Evolutionary conservation across 2,888 invertebrate genomes (phyloP).

Genomic region (Drosophila aldrichi): DNA sequence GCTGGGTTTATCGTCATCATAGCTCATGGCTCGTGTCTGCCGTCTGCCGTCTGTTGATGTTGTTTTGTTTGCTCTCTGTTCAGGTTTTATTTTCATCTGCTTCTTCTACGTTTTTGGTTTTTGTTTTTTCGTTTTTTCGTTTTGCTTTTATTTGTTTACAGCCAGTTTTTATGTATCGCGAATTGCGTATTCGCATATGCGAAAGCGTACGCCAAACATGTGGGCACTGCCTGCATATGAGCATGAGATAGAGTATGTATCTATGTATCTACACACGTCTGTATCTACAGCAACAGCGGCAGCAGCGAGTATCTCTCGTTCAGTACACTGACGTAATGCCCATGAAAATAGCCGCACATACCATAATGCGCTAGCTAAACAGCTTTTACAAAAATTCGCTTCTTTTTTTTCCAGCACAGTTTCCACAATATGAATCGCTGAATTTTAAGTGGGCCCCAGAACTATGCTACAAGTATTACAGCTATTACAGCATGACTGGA

Average conservation of each 20-base stretch:
- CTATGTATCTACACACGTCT: neutral
- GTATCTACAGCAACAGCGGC: neutral
- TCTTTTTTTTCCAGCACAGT: conserved; percentile 15
- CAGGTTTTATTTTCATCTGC: neutral
- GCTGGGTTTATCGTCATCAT: conserved; percentile 37
- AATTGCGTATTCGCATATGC: conserved; percentile 58
- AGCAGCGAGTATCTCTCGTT: conserved; percentile 10
- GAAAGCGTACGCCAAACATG: conserved; percentile 51
- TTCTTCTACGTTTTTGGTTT: neutral
- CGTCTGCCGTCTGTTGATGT: conserved; percentile 32
- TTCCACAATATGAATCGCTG: conserved; percentile 33
- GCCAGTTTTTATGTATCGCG: conserved; percentile 55
- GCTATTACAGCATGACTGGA: conserved; percentile 12
- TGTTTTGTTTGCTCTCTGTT: conserved; percentile 35
- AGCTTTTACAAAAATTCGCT: conserved; percentile 29
- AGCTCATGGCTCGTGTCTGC: conserved; percentile 12
- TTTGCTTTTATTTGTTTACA: conserved; percentile 53
- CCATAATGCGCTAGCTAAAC: conserved; percentile 46
- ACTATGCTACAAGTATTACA: conserved; percentile 40
- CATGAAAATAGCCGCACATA: conserved; percentile 61
- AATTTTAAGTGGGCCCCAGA: conserved; percentile 53
- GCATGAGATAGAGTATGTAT: conserved; percentile 24
- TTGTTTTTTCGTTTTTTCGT: conserved; percentile 4
- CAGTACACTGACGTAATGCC: conserved; percentile 66
- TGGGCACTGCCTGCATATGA: conserved; percentile 39